These are phyloP conservation scores for human DNA, from an alignment of 2,113 vertebrate genomes.

Conservation along the genomic window DNA sequence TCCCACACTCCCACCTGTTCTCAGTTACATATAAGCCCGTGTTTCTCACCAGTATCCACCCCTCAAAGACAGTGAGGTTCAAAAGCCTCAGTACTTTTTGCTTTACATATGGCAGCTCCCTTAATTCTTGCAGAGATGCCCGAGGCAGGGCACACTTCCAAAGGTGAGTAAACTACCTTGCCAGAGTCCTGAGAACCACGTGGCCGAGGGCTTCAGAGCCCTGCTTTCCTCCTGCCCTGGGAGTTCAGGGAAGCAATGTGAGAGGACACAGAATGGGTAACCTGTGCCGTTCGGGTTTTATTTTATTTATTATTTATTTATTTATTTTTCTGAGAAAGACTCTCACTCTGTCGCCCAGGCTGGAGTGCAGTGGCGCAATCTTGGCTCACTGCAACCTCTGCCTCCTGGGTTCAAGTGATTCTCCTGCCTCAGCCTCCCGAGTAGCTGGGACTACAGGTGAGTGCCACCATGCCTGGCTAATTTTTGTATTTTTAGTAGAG, in stretches of 20 bases:
- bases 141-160: not conserved
- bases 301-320: not conserved
- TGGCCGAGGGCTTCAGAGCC: not conserved
- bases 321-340: too few species aligned
- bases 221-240: not conserved
- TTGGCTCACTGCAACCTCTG: too few species aligned
- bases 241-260: not conserved
- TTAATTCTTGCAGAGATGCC: not conserved
- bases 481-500: too few species aligned
- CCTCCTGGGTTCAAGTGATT: too few species aligned
- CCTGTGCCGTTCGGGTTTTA: fast-evolving
- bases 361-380: too few species aligned
- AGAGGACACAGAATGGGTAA: not conserved
- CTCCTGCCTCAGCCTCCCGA: too few species aligned
- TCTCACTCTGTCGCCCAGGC: too few species aligned
- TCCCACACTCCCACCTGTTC: not conserved
- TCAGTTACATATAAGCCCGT: not conserved
- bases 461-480: too few species aligned
- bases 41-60: not conserved
- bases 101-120: not conserved
- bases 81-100: not conserved
- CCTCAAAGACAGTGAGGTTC: not conserved
- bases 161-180: not conserved
- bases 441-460: too few species aligned
- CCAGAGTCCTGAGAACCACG: not conserved